These are phyloP conservation scores for Rallus limicola DNA, from an alignment of 2,113 vertebrate species.

Conservation along the genomic window DNA sequence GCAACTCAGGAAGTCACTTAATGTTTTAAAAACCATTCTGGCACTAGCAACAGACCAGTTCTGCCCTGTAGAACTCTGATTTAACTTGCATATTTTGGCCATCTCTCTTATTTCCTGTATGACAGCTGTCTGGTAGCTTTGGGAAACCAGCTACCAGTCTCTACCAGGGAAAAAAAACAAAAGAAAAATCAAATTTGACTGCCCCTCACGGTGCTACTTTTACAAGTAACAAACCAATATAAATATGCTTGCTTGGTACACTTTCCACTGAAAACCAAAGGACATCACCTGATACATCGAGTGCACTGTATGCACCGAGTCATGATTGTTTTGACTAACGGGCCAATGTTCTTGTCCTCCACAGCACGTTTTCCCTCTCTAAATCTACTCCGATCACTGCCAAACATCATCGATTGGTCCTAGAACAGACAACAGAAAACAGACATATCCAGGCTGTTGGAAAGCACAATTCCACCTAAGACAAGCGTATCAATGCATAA, in stretches of 20 bases:
- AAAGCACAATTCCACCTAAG: neutral
- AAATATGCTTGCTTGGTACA: neutral
- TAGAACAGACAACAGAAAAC: conserved; percentile 60
- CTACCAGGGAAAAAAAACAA: neutral
- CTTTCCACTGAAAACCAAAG: neutral
- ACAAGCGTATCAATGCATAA: neutral
- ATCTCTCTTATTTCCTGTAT: neutral
- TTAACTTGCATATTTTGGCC: neutral
- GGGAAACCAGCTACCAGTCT: neutral
- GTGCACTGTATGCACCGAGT: conserved; percentile 99
- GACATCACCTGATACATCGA: conserved; percentile 91
- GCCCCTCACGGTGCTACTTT: neutral
- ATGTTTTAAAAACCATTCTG: neutral
- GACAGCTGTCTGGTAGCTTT: neutral
- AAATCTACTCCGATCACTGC: conserved; percentile 94
- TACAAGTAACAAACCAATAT: neutral
- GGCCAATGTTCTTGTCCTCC: conserved; percentile 98
- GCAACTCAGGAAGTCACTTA: neutral
- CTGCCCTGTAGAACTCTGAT: neutral
- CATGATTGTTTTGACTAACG: conserved; percentile 98
- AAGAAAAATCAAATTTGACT: neutral
- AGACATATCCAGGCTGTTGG: neutral
- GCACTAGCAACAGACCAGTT: neutral
- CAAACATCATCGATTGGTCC: conserved; percentile 99
- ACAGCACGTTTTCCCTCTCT: conserved; percentile 93